phyloP scores from a whole-genome alignment of 2,113 vertebrate genomes.

The Octodon degus region DNA sequence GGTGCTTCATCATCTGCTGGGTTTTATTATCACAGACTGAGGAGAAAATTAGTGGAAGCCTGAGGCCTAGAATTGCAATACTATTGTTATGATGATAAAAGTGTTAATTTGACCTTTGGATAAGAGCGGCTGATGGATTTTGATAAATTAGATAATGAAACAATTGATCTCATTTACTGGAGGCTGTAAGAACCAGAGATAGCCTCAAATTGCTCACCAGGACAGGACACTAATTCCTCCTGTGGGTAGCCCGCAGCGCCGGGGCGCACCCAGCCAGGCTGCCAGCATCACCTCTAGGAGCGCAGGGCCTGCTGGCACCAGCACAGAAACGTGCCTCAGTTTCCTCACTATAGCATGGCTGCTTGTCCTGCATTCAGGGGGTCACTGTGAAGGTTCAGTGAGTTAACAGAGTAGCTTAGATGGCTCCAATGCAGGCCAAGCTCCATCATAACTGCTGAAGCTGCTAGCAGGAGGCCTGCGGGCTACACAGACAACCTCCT shows the following conservation, averaged over 20 bases:
- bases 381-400: neutral
- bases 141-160: slow-evolving; percentile 55
- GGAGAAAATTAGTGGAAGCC: slow-evolving; percentile 36
- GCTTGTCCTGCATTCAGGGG: neutral
- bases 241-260: neutral
- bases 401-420: neutral
- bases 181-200: neutral
- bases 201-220: neutral
- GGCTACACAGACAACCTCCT: neutral
- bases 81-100: slow-evolving; percentile 59
- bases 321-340: neutral
- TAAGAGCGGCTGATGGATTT: slow-evolving; percentile 34
- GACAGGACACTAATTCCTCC: neutral
- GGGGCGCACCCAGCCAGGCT: neutral
- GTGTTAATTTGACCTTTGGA: slow-evolving; percentile 60
- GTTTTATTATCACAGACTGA: slow-evolving; percentile 11
- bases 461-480: neutral
- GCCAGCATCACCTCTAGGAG: no score
- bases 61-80: neutral
- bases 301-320: neutral
- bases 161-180: neutral
- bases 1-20: slow-evolving; percentile 27
- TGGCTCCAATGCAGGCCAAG: neutral
- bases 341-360: neutral
- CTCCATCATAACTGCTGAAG: neutral